These are phyloP conservation scores for Nibea albiflora DNA, from an alignment of 2,113 vertebrate species.

Conservation along the genomic window DNA sequence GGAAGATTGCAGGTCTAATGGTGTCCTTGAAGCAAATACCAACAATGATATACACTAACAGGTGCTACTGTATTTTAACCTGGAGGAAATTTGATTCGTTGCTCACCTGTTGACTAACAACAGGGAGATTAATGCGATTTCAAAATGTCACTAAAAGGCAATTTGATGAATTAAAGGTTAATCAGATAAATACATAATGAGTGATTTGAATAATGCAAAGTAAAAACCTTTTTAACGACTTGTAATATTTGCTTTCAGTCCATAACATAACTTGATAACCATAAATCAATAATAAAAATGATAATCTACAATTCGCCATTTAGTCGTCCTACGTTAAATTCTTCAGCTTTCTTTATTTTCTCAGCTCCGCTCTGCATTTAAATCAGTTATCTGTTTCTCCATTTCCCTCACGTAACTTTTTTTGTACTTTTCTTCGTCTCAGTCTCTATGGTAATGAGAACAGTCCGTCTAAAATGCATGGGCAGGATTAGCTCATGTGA, in stretches of 20 bases:
- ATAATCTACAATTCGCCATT: not conserved
- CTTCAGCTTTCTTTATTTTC: not conserved
- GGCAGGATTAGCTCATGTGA: not conserved
- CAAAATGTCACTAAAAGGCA: conserved; percentile 4
- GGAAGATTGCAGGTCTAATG: conserved; percentile 3
- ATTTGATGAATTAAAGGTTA: conserved; percentile 15
- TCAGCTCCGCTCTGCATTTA: not conserved
- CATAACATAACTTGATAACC: conserved; percentile 12
- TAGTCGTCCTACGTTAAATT: not conserved
- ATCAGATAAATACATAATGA: conserved; percentile 30
- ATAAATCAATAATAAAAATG: no score
- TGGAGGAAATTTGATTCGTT: not conserved
- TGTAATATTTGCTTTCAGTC: conserved; percentile 15
- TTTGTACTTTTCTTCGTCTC: conserved; percentile 6
- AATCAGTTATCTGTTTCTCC: conserved; percentile 7
- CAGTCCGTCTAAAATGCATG: conserved; percentile 5
- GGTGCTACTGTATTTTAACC: not conserved
- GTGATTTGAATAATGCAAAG: conserved; percentile 33
- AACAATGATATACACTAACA: not conserved
- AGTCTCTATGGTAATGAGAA: conserved; percentile 2
- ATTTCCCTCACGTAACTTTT: conserved; percentile 13
- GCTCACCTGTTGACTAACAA: not conserved
- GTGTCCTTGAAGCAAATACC: not conserved
- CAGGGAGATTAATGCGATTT: not conserved
- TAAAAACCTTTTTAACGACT: conserved; percentile 20